Conservation (phyloP, 2,113 vertebrate species). For the Hippocampus barbouri region DNA sequence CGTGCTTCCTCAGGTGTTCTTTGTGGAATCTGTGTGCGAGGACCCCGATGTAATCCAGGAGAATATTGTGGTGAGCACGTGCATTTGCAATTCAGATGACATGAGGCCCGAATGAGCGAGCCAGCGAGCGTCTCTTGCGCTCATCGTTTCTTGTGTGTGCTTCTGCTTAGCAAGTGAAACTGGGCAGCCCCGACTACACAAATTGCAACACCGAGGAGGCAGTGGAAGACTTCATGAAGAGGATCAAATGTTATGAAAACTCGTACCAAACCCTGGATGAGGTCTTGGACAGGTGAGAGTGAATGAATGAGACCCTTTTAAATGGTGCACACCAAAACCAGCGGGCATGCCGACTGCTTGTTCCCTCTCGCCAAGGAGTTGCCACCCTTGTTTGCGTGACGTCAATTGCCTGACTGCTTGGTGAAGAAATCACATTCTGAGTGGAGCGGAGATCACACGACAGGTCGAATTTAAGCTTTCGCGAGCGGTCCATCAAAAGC, state of each 20-base stretch:
- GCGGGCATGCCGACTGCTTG: no score
- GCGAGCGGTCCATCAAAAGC: no score
- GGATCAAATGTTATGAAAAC: constrained; percentile 95
- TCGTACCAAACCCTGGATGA: constrained; percentile 91
- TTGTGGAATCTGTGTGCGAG: constrained; percentile 95
- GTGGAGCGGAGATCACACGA: no score
- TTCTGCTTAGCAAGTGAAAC: constrained; percentile 87
- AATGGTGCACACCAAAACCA: neutral
- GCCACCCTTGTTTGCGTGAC: no score
- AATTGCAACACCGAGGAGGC: constrained; percentile 91
- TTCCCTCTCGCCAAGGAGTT: no score
- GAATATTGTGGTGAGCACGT: constrained; percentile 89
- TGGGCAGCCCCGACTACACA: constrained; percentile 92
- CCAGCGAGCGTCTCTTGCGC: neutral
- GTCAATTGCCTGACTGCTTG: no score
- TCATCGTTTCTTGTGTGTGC: neutral
- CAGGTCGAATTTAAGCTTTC: no score
- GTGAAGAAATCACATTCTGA: no score
- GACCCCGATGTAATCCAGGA: constrained; percentile 94
- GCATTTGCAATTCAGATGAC: neutral
- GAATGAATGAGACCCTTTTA: neutral
- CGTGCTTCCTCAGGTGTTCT: constrained; percentile 80
- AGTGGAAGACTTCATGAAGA: constrained; percentile 93
- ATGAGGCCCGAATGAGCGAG: neutral
- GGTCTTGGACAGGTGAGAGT: constrained; percentile 83